A percentile compares a stretch with the other conserved stretches of the same genome.
Conservation (phyloP, 2,797 vertebrate species). For the Enteromius mattozi region DNA sequence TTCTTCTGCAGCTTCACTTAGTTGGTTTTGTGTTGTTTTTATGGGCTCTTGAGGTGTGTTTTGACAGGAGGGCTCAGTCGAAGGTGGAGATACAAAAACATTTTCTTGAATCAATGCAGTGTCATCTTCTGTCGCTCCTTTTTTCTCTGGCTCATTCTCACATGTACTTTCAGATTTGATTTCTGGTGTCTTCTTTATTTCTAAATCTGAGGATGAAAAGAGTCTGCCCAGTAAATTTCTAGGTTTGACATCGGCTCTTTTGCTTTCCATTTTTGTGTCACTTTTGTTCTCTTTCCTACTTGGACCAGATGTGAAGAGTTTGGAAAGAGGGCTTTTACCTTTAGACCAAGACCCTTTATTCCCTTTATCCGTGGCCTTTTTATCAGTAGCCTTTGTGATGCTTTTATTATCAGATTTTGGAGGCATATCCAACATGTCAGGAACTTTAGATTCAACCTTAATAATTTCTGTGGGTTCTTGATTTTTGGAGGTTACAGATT, state of each 20-base stretch:
- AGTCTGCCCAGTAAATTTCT: constrained; percentile 72
- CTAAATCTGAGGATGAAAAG: constrained; percentile 64
- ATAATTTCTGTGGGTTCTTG: background rate
- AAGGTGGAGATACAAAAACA: background rate
- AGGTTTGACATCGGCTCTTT: constrained; percentile 71
- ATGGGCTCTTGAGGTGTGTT: constrained; percentile 14
- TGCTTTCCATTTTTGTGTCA: constrained; percentile 65
- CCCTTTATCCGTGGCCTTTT: constrained; percentile 66
- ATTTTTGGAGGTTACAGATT: background rate
- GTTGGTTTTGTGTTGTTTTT: background rate
- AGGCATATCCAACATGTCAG: background rate
- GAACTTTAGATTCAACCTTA: constrained; percentile 26
- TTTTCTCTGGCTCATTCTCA: constrained; percentile 8
- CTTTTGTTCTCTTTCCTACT: constrained; percentile 68
- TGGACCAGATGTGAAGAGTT: constrained; percentile 73
- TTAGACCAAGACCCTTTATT: constrained; percentile 77
- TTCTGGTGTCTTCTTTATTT: constrained; percentile 35
- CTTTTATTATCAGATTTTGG: constrained; percentile 57
- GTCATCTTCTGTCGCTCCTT: background rate
- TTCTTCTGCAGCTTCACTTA: constrained; percentile 16
- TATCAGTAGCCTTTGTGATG: constrained; percentile 57
- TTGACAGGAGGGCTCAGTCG: background rate
- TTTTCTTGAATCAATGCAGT: background rate
- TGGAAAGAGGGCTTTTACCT: constrained; percentile 77
- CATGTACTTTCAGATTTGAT: constrained; percentile 4